phyloP scores from a whole-genome alignment of 2,888 invertebrate species.

The Ectemnius lituratus region DNA sequence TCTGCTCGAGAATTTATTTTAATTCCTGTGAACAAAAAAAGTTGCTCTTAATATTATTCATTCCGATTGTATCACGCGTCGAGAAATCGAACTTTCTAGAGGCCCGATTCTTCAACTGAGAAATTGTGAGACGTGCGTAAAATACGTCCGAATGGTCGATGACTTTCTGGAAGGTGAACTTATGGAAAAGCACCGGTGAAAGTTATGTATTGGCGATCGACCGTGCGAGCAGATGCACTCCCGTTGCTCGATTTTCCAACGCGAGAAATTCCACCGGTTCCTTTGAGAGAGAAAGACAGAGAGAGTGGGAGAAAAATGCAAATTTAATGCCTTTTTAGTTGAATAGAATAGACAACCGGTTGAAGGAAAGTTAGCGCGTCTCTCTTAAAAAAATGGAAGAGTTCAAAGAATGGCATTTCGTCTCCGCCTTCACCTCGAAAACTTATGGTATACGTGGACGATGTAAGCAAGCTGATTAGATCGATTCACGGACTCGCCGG shows the following conservation, averaged over 20 bases:
- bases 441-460: not conserved
- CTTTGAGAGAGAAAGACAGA: not conserved
- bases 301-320: not conserved
- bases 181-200: conserved; percentile 36
- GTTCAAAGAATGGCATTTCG: not conserved
- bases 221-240: conserved; percentile 25
- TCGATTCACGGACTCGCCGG: conserved; percentile 12
- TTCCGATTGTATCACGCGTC: too few species aligned
- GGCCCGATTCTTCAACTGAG: not conserved
- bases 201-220: conserved; percentile 33
- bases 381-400: not conserved
- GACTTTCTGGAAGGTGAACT: conserved; percentile 15
- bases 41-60: too few species aligned
- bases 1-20: too few species aligned
- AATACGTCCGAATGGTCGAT: conserved; percentile 15
- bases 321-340: not conserved
- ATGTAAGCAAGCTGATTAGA: conserved; percentile 26
- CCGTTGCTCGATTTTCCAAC: conserved; percentile 18
- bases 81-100: conserved; percentile 3
- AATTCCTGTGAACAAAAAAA: too few species aligned
- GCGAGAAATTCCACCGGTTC: conserved; percentile 19
- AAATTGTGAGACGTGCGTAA: not conserved
- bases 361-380: not conserved
- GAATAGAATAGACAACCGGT: not conserved
- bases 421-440: not conserved